Base-by-base conservation (phyloP, 2,888 invertebrate species). In the Drosophila aldrichi region DNA sequence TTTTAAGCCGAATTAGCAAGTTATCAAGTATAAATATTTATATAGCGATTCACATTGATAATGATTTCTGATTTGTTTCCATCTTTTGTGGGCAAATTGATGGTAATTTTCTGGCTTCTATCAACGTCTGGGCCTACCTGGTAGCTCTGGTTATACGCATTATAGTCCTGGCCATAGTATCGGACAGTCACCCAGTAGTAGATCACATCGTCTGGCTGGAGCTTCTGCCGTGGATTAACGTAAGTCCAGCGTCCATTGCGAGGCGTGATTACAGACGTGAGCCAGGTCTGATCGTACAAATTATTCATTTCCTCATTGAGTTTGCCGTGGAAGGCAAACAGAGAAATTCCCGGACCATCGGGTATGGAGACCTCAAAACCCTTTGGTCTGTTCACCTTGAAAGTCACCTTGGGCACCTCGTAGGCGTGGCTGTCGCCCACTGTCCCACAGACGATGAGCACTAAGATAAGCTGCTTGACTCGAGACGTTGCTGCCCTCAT, bases 121-220 rank as follows among this genome's bases (percentile, higher is more conserved):
- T 34, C 14, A n/a, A 46, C 48, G 2, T 49, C 57, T 5, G 29
- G 22, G 3, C 60, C 79, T 40, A 89, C 60, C 20, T 46, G n/a
- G 29, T 73, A 12, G 2, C 12, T 57, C 60, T 76, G 61, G 66
- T 95, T 94, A 68, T 95, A 94, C 74, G 94, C 94, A 36, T 95
- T 93, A 82, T 96, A 96, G 0, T 96, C 96, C 18, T 95, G 90
- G 0, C 95, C 95, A 77, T 95, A 93, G 80, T 95, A 95, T 76
- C 95, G 94, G 0, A 95, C 96, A 70, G 95, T 96, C 0, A 95
- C 94, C 96, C 96, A 96, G 90, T 95, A 96, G 90, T 96, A 95
- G 48, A 96, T 92, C 25, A 93, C 94, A 89, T 96, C 96, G 2
- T 95, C 96, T 1, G 79, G 40, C 79, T 95, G 95, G 32, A 96